Base-by-base conservation (phyloP, 2,797 vertebrate genomes). In the Pygocentrus nattereri region DNA sequence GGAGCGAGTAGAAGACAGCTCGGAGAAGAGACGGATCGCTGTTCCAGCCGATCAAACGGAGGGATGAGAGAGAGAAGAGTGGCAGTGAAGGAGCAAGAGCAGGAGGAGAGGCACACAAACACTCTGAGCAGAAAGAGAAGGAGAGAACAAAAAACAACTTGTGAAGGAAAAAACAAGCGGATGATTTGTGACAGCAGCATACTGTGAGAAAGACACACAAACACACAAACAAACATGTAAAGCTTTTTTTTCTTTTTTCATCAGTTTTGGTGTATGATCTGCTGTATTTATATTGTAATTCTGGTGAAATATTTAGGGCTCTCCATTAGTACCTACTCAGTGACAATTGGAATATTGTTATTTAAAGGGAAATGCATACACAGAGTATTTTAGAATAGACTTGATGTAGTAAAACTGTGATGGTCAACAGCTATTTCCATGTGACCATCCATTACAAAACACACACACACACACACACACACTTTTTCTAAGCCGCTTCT, bases 31-130 rank as follows among this genome's bases (percentile, higher is more conserved):
- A 92, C 88, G 90, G 90, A 91, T 88, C 88, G 91, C 92, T 94
- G 92, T 92, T 93, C 90, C 84, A 89, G 86, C 86, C 88, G 90
- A 93, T 94, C 91, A 93, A 92, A 93, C 82, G 88, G 86, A 84
- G 76, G 90, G 91, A 88, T 88, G 86, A 91, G 88, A 91, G 88
- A 88, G 84, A 87, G 82, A 90, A 89, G 73, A 69, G 91, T 83
- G 90, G 91, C 91, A 90, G 91, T 89, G 89, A 85, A 83, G 84
- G 89, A 86, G 54, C 85, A 78, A 88, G 84, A 89, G 89, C 91
- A 87, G 85, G 49, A 6, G 88, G 86, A 86, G 83, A 38, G 72
- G 58, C 68, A 84, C 85, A 86, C 90, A 93, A 91, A 90, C 87
- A 88, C 89, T 87, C 81, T 86, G 84, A 88, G 84, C 88, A 89